phyloP scores from a whole-genome alignment of 1,140 invertebrate genomes.

The Cylas formicarius region DNA sequence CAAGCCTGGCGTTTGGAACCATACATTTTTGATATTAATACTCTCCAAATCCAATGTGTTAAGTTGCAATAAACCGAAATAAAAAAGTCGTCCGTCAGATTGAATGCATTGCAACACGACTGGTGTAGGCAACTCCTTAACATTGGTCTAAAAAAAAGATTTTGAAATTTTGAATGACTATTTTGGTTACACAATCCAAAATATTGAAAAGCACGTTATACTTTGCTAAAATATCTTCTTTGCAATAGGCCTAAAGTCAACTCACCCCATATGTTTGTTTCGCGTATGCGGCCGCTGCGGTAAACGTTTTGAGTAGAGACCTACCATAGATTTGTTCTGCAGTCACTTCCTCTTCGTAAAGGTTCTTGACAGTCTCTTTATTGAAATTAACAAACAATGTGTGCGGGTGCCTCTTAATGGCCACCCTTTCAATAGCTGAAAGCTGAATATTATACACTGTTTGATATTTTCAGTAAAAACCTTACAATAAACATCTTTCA shows the following conservation, averaged over 20 bases:
- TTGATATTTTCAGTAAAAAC: slow-evolving; percentile 23
- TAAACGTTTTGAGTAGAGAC: slow-evolving; percentile 64
- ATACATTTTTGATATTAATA: slow-evolving; percentile 67
- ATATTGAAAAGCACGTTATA: slow-evolving; percentile 8
- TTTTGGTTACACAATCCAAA: too few relatives aligned
- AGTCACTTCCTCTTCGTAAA: slow-evolving; percentile 58
- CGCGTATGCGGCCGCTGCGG: slow-evolving; percentile 61
- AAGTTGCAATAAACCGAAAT: slow-evolving; percentile 79
- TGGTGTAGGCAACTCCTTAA: slow-evolving; percentile 64
- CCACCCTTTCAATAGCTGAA: slow-evolving; percentile 50
- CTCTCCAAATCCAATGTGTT: slow-evolving; percentile 68
- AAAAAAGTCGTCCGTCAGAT: slow-evolving; percentile 62
- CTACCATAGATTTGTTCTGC: slow-evolving; percentile 58
- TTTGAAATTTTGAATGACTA: too few relatives aligned
- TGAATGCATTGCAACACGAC: slow-evolving; percentile 74
- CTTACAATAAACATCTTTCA: slow-evolving; percentile 64
- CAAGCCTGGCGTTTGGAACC: slow-evolving; percentile 61
- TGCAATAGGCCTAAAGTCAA: slow-evolving; percentile 4
- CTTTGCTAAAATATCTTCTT: slow-evolving; percentile 1
- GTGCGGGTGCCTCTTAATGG: slow-evolving; percentile 53
- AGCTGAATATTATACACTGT: slow-evolving; percentile 16
- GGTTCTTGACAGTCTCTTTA: slow-evolving; percentile 54
- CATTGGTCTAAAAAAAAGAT: slow-evolving; percentile 48
- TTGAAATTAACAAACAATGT: slow-evolving; percentile 67
- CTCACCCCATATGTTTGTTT: slow-evolving; percentile 62